Base-by-base conservation (phyloP, 2,888 invertebrate genomes). In the Chesias legatella region DNA sequence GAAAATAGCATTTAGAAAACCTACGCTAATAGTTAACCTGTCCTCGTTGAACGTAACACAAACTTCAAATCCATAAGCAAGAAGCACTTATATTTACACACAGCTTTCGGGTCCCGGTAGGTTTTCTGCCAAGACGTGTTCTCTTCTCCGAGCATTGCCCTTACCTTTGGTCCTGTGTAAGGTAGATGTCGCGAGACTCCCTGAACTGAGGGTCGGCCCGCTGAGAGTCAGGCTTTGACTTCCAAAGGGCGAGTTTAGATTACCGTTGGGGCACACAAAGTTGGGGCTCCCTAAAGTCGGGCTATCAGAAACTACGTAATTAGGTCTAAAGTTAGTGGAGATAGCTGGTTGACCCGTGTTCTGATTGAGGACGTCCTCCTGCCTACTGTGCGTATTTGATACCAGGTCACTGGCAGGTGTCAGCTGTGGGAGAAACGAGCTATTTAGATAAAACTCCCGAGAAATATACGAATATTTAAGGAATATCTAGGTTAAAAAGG, bases 21-120 rank as follows among this genome's bases (percentile, higher is more conserved):
- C 48, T 65, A 62, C 46, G 33, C 42, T 62, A 58, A 58, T 59
- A 48, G 46, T 58, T 47, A 56, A 58, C 53, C 50, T 59, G 53
- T 58, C 51, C 56, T 58, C 61, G 36, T 52, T 56, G 48, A 52
- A 51, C 46, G 39, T 38, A 63, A 60, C 51, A 46, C 50, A 55
- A 40, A 32, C 30, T 27, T 60, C 52, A 60, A 56, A 55, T 63
- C 56, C 56, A 46, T 28, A 46, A 36, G 42, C 27, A 54, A 42
- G 37, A 53, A 42, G 41, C 36, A 41, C 26, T 35, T 41, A 43
- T 43, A 45, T 66, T 75, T 63, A 95, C 73, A 95, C 95, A 86
- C 95, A 95, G 88, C 95, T 95, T 78, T 95, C 95, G 26, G 95
- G 95, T 46, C 95, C 95, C 20, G 95, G 95, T 75, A 95, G 91